Percentiles rank a stretch among this genome's conserved stretches.
Conservation (phyloP, 2,888 invertebrate genomes). For the Spatulosminthurus flaviceps region DNA sequence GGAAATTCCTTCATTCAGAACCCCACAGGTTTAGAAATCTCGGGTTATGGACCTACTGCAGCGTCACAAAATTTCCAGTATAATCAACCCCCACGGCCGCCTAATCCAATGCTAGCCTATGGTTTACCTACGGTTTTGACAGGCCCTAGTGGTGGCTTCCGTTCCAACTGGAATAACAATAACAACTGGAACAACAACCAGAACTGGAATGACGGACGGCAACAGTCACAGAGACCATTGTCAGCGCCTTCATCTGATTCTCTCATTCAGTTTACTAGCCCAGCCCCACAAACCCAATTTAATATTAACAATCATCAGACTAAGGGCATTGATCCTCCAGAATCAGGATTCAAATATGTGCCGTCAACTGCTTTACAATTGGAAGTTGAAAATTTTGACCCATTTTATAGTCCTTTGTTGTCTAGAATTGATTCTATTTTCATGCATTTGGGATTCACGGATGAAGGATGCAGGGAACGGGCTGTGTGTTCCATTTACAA, state of each 20-base stretch:
- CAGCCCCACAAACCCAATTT: background rate
- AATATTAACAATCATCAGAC: background rate
- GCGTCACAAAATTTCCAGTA: background rate
- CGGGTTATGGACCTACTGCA: background rate
- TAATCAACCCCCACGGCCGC: background rate
- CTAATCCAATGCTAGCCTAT: background rate
- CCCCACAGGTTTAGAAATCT: slow-evolving; percentile 16
- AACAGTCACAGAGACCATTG: background rate
- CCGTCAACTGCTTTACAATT: slow-evolving; percentile 60
- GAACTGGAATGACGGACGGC: background rate
- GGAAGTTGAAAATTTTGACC: slow-evolving; percentile 73
- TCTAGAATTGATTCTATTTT: slow-evolving; percentile 81
- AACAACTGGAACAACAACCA: background rate
- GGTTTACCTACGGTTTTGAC: background rate
- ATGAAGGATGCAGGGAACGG: slow-evolving; percentile 79
- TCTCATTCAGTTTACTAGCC: background rate
- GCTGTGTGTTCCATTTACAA: slow-evolving; percentile 86
- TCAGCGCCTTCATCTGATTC: slow-evolving; percentile 23
- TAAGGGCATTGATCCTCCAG: background rate
- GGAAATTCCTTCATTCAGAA: background rate
- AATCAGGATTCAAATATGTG: slow-evolving; percentile 52
- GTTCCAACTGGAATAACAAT: background rate
- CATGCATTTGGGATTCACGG: slow-evolving; percentile 75
- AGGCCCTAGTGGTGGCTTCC: background rate
- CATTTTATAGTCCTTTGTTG: slow-evolving; percentile 83